Base-by-base conservation (phyloP, 2,888 invertebrate genomes). In the Chrysomela aeneicollis region DNA sequence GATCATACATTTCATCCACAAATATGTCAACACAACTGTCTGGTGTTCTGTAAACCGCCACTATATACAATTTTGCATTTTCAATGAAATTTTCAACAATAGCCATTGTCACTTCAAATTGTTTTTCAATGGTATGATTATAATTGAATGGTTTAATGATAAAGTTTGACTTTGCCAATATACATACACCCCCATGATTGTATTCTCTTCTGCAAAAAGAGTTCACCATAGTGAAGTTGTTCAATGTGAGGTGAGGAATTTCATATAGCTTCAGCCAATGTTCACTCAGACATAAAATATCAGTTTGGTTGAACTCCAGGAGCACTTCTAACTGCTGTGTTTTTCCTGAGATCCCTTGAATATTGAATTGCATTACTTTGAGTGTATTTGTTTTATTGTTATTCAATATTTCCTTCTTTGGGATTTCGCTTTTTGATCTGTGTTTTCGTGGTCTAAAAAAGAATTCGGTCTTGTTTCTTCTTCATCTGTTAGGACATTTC, bases 41-140 rank as follows among this genome's bases (percentile, higher is more conserved):
- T 47, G 47, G 47, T 15, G 47, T 47, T 47, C 47, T 47, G 19
- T 47, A 47, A 47, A 47, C 18, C 47, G 47, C n/a, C 19, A 51
- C 51, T 51, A 51, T 51, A 51, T 51, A 51, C n/a, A 51, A 21
- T 51, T 51, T 51, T 12, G 51, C 19, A 51, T 51, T 51, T 51
- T 4, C 51, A 22, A 51, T 51, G 51, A 51, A 19, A 51, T 51
- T 51, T 51, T 21, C 51, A 1, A 51, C 21, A 19, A 6, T 10
- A 51, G 8, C 51, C 17, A n/a, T 51, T 9, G 19, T 51, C 49
- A 49, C 49, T 49, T 49, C 18, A 49, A 49, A 49, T 17, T 49
- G 18, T 49, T 49, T 49, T 49, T 49, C 49, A 49, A 49, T 49
- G 49, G 2, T 49, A 49, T 49, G 49, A 49, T 49, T 51, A 51